Percentiles rank a stretch among this genome's conserved stretches.
Conservation (phyloP, 2,113 vertebrate genomes). For the Heptranchias perlo region DNA sequence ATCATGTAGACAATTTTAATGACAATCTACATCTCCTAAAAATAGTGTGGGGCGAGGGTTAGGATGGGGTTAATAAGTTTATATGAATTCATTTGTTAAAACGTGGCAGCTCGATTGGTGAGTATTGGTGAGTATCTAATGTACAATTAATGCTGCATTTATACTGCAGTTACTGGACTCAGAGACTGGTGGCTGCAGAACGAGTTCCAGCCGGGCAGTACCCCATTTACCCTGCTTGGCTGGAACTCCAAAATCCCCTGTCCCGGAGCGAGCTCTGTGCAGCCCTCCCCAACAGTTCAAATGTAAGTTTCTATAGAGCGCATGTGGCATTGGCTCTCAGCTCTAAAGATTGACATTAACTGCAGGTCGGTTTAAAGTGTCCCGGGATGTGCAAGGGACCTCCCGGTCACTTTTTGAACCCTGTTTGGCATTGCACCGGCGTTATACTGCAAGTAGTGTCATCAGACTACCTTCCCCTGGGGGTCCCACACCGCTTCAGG, state of each 20-base stretch:
- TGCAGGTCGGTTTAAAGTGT: not conserved
- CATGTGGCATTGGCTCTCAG: not conserved
- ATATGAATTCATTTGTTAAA: not conserved
- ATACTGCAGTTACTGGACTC: not conserved
- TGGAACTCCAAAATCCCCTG: not conserved
- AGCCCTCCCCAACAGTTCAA: not conserved
- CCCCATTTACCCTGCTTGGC: not conserved
- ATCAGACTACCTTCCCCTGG: not conserved
- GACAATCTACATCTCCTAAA: not conserved
- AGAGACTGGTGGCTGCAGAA: not conserved
- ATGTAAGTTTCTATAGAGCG: not conserved
- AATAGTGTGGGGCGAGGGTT: too few species aligned
- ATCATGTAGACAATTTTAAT: not conserved
- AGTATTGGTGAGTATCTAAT: not conserved
- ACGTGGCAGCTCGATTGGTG: not conserved
- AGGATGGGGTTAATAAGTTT: not conserved
- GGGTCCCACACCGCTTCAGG: not conserved
- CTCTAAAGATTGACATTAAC: not conserved
- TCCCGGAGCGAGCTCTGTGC: not conserved
- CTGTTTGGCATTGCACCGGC: not conserved
- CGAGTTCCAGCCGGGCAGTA: not conserved
- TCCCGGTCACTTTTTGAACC: not conserved
- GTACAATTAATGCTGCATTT: not conserved
- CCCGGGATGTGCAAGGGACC: too few species aligned
- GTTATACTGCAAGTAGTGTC: not conserved